These are phyloP conservation scores for Pectinophora gossypiella DNA, from an alignment of 1,140 invertebrate genomes.

Conservation along the genomic window DNA sequence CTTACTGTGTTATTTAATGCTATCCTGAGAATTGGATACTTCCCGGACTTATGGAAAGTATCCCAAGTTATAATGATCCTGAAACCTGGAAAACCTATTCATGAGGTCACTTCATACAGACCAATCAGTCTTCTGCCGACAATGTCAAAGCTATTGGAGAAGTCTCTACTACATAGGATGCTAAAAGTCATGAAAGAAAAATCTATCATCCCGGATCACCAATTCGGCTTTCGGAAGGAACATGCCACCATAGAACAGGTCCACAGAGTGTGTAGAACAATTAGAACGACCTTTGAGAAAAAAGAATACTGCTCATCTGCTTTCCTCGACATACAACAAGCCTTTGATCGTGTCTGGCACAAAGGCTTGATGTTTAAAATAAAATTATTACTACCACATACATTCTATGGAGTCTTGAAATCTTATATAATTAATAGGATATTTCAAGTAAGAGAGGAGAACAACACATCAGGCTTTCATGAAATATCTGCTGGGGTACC, in stretches of 20 bases:
- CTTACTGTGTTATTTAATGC: neutral
- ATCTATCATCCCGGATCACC: neutral
- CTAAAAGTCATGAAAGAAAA: neutral
- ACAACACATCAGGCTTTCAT: neutral
- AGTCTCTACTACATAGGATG: neutral
- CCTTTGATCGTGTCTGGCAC: too few species aligned
- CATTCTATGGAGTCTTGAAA: neutral
- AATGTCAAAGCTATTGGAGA: slow-evolving; percentile 4
- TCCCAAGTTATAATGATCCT: slow-evolving; percentile 2
- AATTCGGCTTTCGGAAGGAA: too few species aligned
- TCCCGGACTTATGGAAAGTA: neutral
- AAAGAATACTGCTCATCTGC: neutral
- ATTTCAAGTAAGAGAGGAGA: neutral
- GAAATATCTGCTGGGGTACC: neutral
- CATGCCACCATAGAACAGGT: neutral
- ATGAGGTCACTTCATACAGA: neutral
- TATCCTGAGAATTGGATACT: neutral
- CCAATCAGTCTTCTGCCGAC: neutral
- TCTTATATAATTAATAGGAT: neutral
- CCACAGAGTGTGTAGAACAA: neutral
- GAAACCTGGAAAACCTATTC: neutral
- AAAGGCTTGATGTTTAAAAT: slow-evolving; percentile 1
- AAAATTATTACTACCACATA: neutral
- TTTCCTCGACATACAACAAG: slow-evolving; percentile 1
- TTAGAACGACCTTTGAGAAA: too few species aligned